These are phyloP conservation scores for Mnemiopsis leidyi DNA, from an alignment of 37 sponge, comb jelly and placozoan genomes.

Conservation along the genomic window DNA sequence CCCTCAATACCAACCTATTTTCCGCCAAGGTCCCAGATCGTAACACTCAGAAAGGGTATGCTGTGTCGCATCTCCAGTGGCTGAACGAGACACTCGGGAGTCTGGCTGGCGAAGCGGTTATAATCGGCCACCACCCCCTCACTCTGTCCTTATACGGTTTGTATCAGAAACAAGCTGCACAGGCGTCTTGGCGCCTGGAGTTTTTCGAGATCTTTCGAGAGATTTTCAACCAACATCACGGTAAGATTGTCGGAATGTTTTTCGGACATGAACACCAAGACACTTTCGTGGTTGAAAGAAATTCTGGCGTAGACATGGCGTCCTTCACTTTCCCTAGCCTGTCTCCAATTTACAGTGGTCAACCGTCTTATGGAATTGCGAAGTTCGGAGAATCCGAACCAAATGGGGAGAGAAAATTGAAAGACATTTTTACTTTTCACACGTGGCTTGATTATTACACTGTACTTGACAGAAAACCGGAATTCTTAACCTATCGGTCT, in stretches of 20 bases:
- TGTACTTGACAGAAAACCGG: background rate
- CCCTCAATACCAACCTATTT: conserved; percentile 42
- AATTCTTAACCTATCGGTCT: background rate
- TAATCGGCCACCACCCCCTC: conserved; percentile 47
- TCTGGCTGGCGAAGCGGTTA: background rate
- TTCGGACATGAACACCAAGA: conserved; percentile 52
- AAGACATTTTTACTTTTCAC: background rate
- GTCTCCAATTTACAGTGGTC: conserved; percentile 7
- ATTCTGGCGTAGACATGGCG: background rate
- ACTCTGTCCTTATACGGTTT: background rate
- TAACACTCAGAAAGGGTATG: background rate
- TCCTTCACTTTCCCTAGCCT: conserved; percentile 6
- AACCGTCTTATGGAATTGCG: conserved; percentile 24
- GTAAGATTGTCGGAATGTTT: conserved; percentile 30
- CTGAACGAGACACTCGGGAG: background rate
- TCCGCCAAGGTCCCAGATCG: background rate
- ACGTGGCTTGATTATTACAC: conserved; percentile 55
- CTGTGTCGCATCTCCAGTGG: background rate
- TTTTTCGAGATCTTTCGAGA: background rate
- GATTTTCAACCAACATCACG: background rate
- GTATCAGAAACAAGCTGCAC: background rate
- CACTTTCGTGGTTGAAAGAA: background rate
- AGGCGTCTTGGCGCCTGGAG: background rate
- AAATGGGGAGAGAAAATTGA: background rate
- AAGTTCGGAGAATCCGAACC: background rate